Evolutionary conservation across 2,113 vertebrate genomes (phyloP).

Genomic region (Amazona guildingii): DNA sequence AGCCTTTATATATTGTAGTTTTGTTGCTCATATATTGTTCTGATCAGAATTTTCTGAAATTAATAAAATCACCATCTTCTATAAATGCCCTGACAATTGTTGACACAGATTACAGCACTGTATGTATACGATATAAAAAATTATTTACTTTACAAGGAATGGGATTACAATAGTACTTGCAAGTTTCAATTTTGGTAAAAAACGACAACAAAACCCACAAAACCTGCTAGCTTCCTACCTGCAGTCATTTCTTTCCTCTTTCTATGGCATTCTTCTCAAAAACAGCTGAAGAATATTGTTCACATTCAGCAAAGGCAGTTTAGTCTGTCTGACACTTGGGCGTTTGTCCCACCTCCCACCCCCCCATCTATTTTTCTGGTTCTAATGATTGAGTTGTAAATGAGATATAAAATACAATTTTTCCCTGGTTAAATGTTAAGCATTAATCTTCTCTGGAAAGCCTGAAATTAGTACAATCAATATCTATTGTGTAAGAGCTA

Average conservation of each 20-base stretch:
- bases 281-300: background rate
- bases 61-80: background rate
- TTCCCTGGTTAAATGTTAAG: background rate
- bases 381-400: slow-evolving; percentile 15
- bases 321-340: background rate
- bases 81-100: background rate
- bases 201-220: background rate
- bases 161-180: background rate
- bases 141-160: background rate
- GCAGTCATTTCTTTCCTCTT: background rate
- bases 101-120: background rate
- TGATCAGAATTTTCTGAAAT: background rate
- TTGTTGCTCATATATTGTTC: background rate
- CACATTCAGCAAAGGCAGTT: background rate
- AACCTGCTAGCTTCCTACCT: background rate
- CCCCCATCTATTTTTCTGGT: background rate
- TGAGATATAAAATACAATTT: background rate
- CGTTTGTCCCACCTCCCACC: background rate
- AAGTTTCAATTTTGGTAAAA: background rate
- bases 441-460: background rate
- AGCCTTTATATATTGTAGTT: background rate
- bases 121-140: background rate
- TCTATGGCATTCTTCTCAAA: background rate
- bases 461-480: background rate
- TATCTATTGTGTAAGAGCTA: background rate